Base-by-base conservation (phyloP, 2,113 vertebrate species). In the Notarius lentiginosus region DNA sequence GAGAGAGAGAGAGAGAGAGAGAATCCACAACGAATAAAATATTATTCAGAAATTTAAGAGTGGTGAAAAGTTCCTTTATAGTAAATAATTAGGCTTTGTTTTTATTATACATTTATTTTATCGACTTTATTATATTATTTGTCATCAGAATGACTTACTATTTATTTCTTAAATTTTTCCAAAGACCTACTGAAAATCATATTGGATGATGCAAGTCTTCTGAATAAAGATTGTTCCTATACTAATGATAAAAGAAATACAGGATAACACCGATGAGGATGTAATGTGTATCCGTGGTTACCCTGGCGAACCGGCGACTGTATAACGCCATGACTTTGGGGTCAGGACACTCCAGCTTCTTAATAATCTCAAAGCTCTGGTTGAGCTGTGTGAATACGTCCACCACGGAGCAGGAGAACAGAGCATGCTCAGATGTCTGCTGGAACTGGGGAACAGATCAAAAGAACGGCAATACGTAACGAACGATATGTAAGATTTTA, bases 291-390 rank as follows among this genome's bases (percentile, higher is more conserved):
- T 61, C 41, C 12, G 4, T 0, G 24, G 41, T 93, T 93, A 99
- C 98, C 97, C 97, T 99, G 87, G 98, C 96, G 92, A 99, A 99
- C 73, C 98, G 96, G 30, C 97, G 95, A 72, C 97, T 99, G 92
- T 99, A 99, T 89, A 97, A 96, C 83, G 96, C 97, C 94, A 99
- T 95, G 89, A 99, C 97, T 56, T 87, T 94, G 0, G 97, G 98
- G 88, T 99, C 98, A 0, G 98, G 98, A 89, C 98, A 99, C 80
- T 99, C 98, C 89, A 99, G 93, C 91, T 99, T 99, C 94, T 96
- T 99, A 93, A 99, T 98, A 91, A 99, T 99, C 94, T 99, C 98
- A 90, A 99, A 99, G 93, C 98, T 99, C 94, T 99, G 98, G 93
- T 99, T 99, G 92, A 99, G 98, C 91, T 99, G 98, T 0, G 98